phyloP scores from a whole-genome alignment of 2,797 vertebrate species.

The Liasis olivaceus region DNA sequence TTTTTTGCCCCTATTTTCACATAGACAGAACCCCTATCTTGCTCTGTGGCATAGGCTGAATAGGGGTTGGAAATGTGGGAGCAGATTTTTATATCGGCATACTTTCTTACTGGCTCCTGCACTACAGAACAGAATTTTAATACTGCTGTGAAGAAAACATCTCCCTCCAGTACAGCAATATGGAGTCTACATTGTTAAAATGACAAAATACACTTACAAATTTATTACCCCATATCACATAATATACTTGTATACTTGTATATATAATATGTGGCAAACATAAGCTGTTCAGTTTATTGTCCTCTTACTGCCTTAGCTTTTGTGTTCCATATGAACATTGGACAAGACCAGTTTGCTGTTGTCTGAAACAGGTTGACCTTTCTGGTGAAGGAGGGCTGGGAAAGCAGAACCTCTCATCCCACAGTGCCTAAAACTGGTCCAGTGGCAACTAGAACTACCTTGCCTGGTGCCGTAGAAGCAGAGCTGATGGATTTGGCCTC shows the following conservation, averaged over 20 bases:
- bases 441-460: not conserved
- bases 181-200: not conserved
- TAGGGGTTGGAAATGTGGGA: not conserved
- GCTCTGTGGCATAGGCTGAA: not conserved
- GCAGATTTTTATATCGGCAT: not conserved
- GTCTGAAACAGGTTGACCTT: not conserved
- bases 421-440: not conserved
- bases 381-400: not conserved
- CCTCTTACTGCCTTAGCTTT: not conserved
- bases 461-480: not conserved
- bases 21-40: not conserved
- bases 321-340: not conserved
- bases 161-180: not conserved
- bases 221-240: not conserved
- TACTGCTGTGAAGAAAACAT: too few species aligned
- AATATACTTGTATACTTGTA: not conserved
- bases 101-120: not conserved
- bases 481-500: not conserved
- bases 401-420: not conserved
- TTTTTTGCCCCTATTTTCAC: not conserved
- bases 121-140: not conserved
- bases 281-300: not conserved
- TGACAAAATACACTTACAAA: not conserved
- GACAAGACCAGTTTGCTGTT: not conserved
- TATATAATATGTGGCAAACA: not conserved